Base-by-base conservation (phyloP, 2,888 invertebrate species). In the Myathropa florea region DNA sequence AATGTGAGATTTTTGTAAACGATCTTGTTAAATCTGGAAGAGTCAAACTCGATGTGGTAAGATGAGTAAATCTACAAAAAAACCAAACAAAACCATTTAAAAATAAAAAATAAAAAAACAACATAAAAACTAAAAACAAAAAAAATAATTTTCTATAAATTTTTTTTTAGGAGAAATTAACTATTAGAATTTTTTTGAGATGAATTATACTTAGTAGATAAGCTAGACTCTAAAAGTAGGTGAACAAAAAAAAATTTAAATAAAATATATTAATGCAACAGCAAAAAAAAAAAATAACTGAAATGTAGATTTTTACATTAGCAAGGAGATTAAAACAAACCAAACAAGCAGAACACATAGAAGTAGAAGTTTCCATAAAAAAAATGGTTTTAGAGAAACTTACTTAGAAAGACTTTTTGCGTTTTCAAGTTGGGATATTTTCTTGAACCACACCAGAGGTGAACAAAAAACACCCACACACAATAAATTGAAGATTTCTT, bases 161-260 rank as follows among this genome's bases (percentile, higher is more conserved):
- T 89, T 90, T 89, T 46, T 90, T 89, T 90, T 91, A 91, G 90
- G 90, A 90, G 89, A 90, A 89, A 88, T 90, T 90, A 84, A 88
- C 81, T 79, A 88, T 85, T 88, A 80, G 82, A 81, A 88, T 77
- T 81, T 84, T 84, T 83, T 83, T 83, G 81, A 73, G 81, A 77
- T 85, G 80, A 46, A 88, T 80, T 84, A 71, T 88, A 85, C 85
- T 71, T 84, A 78, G 83, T 63, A 55, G 72, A 70, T 82, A 88
- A 83, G 85, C 85, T 86, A 88, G 85, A 83, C 33, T 88, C 65
- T 89, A 90, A 90, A 90, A 89, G 90, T 91, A 91, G 91, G 89
- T 91, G 90, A 91, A 88, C 85, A 87, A 57, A 57, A 80, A 79
- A 78, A 85, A 89, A 88, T 71, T 84, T 81, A 88, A 88, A 88